A percentile compares a stretch with the other conserved stretches of the same genome.
phyloP scores from a whole-genome alignment of 2,797 vertebrate genomes.

The Graptemys geographica region DNA sequence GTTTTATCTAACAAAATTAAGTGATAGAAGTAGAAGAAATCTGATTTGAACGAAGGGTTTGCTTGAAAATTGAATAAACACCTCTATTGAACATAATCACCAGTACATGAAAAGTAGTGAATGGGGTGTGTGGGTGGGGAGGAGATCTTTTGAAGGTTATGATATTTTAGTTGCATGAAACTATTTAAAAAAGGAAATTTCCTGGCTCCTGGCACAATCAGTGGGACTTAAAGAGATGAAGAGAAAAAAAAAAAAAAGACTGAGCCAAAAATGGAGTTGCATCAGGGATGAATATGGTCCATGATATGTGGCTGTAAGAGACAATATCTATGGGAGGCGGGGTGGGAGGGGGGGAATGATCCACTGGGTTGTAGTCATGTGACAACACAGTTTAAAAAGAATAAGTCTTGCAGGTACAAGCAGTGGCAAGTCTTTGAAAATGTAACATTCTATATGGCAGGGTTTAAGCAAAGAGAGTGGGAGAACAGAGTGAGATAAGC shows the following conservation, averaged over 20 bases:
- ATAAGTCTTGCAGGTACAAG: background rate
- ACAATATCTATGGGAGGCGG: background rate
- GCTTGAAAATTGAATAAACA: background rate
- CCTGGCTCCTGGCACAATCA: background rate
- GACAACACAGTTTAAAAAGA: slow-evolving; percentile 19
- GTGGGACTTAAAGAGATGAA: background rate
- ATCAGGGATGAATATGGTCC: background rate
- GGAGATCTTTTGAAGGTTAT: background rate
- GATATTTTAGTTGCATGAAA: background rate
- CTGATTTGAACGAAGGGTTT: background rate
- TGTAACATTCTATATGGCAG: slow-evolving; percentile 29
- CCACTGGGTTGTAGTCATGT: background rate
- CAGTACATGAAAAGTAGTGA: background rate
- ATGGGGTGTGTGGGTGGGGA: background rate
- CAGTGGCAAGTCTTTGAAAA: background rate
- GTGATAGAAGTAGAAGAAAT: background rate
- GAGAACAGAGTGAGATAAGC: background rate
- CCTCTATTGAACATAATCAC: background rate
- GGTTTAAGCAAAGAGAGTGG: background rate
- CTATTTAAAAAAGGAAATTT: background rate
- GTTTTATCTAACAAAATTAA: background rate
- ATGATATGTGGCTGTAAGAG: slow-evolving; percentile 29
- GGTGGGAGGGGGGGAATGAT: background rate
- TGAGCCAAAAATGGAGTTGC: background rate
- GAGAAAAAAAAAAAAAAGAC: background rate